Conservation (phyloP, 2,797 vertebrate genomes). For the Neopelma chrysocephalum region DNA sequence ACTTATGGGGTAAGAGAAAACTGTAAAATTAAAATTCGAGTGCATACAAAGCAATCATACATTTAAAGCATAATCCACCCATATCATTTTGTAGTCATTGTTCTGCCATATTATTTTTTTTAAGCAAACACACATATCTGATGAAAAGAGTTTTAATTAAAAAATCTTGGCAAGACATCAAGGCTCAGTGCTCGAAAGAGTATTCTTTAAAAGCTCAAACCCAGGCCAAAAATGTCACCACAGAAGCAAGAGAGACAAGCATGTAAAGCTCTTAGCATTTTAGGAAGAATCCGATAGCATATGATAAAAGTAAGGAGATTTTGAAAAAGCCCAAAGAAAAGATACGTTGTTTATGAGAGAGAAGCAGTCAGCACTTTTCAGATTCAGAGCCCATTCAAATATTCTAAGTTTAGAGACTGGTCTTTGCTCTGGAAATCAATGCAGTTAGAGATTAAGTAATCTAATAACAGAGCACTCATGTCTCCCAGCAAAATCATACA, state of each 20-base stretch:
- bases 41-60: neutral
- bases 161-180: neutral
- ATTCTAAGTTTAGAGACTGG: neutral
- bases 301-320: neutral
- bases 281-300: neutral
- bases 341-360: rapidly evolving
- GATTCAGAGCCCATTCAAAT: neutral
- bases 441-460: neutral
- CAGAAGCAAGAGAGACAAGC: neutral
- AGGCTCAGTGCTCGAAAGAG: neutral
- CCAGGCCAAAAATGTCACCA: neutral
- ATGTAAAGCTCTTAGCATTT: neutral
- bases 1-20: neutral
- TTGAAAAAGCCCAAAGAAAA: neutral
- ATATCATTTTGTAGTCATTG: neutral
- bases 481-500: neutral
- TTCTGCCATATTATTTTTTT: neutral
- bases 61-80: neutral
- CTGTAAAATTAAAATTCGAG: neutral
- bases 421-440: neutral
- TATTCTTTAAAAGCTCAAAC: neutral
- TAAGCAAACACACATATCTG: neutral
- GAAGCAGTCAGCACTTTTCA: neutral
- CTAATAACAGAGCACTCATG: neutral
- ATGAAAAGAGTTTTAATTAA: neutral